A percentile compares a stretch with the other conserved stretches of the same genome.
Evolutionary conservation across 2,797 vertebrate genomes (phyloP).

Genomic region (Spea hammondii): DNA sequence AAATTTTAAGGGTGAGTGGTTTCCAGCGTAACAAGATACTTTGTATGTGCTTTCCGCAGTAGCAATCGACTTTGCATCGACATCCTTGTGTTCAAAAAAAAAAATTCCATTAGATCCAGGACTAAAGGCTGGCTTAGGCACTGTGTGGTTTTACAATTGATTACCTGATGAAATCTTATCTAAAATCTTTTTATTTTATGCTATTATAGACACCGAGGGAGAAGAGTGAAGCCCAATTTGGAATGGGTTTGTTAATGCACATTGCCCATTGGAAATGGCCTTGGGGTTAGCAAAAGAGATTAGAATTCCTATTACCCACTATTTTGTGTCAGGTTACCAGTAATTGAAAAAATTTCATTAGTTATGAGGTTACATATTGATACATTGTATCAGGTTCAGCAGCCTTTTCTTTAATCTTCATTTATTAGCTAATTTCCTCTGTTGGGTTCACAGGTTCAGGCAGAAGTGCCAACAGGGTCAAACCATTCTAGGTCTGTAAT

Average conservation of each 20-base stretch:
- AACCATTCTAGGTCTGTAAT: slow-evolving; percentile 33
- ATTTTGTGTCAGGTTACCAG: slow-evolving; percentile 70
- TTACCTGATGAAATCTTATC: slow-evolving; percentile 78
- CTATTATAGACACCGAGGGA: slow-evolving; percentile 69
- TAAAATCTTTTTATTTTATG: slow-evolving; percentile 83
- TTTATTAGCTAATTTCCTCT: slow-evolving; percentile 54
- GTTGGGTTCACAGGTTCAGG: slow-evolving; percentile 38
- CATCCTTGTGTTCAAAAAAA: slow-evolving; percentile 59
- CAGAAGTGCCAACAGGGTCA: slow-evolving; percentile 39
- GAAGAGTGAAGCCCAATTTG: slow-evolving; percentile 60
- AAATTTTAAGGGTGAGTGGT: slow-evolving; percentile 61
- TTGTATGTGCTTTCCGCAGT: slow-evolving; percentile 69
- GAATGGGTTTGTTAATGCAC: slow-evolving; percentile 64
- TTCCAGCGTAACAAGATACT: slow-evolving; percentile 69
- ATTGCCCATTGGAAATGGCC: slow-evolving; percentile 65
- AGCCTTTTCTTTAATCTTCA: slow-evolving; percentile 62
- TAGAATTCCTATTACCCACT: slow-evolving; percentile 68
- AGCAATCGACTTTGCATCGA: slow-evolving; percentile 71
- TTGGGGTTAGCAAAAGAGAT: slow-evolving; percentile 67
- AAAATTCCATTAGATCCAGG: slow-evolving; percentile 73
- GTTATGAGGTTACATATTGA: slow-evolving; percentile 66
- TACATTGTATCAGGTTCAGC: slow-evolving; percentile 64
- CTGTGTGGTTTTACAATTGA: slow-evolving; percentile 71
- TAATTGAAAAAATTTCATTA: slow-evolving; percentile 72
- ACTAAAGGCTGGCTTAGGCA: slow-evolving; percentile 66